Evolutionary conservation across 23 tunicate species (phyloP), one percentile per base, ranked within the genome.

Genomic region (Aplidium turbinatum): DNA sequence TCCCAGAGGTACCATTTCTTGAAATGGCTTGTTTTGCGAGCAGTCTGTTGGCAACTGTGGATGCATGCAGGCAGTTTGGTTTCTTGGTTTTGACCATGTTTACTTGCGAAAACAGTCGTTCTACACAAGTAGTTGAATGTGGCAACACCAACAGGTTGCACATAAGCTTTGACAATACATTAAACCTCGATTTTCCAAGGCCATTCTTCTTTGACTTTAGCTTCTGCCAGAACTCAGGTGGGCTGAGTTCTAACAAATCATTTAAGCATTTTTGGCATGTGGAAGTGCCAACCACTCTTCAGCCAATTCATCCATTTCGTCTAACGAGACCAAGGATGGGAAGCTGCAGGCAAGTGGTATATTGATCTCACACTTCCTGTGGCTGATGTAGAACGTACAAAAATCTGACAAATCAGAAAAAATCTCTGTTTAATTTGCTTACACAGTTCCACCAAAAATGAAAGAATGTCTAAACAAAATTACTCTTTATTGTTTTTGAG

Each of bases 1-100:
- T 60, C 67, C 67, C 30, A 26, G 67, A 60, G 35, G 18, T 60
- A 25, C n/a, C 34, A 60, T 60, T 60, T 60, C 67, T 60, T 60
- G 35, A 60, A 5, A 60, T 38, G 30, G 67, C 67, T 60, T 60
- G 67, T 29, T 60, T 60, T 11, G 67, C 67, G 31, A 60, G 36
- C 67, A 60, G 5, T 4, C 67, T 60, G 36, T 60, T 60, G 6
- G 67, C 34, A 26, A 60, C 35, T 25, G 67, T 60, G 9, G 35
- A 60, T 25, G 67, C 67, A 60, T 26, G 67, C 35, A 60, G 22
- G 35, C 35, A 60, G 35, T 60, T 60, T 4, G 35, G 30, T 29
- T n/a, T 65, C 50, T 38, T 65, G 48, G 72, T 38, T 36, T 65
- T 65, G 9, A 18, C 72, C n/a, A 36, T 35, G 50, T 65, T 65